A percentile compares a stretch with the other conserved stretches of the same genome.
Conservation (phyloP, 2,113 vertebrate species). For the Microtus montanus region DNA sequence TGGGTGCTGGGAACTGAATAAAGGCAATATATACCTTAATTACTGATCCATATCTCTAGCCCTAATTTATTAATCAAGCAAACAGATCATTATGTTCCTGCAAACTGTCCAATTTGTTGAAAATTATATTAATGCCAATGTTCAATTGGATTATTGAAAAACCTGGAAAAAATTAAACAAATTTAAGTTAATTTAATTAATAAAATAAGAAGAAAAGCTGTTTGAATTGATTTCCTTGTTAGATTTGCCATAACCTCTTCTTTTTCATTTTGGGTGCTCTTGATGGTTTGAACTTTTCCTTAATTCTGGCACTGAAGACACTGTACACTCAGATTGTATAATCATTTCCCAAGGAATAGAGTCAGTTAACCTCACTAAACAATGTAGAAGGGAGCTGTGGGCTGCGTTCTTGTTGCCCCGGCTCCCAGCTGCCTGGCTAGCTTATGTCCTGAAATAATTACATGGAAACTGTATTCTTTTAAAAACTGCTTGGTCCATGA, state of each 20-base stretch:
- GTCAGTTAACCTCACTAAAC: neutral
- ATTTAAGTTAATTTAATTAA: neutral
- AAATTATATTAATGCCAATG: neutral
- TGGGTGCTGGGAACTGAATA: neutral
- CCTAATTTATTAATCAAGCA: neutral
- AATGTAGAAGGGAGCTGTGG: too few relatives aligned
- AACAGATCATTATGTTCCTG: neutral
- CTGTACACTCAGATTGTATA: neutral
- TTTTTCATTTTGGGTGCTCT: neutral
- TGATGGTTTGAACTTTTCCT: neutral
- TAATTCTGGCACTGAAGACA: neutral
- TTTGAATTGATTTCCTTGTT: neutral
- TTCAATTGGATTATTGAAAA: neutral
- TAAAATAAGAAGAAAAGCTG: neutral
- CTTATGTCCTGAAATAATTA: too few relatives aligned
- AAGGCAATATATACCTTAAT: neutral
- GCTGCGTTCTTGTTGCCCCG: accelerated
- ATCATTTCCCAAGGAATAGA: neutral
- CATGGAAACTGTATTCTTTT: too few relatives aligned
- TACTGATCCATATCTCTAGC: neutral
- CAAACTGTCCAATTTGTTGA: neutral
- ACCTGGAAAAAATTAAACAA: neutral
- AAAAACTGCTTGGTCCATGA: too few relatives aligned
- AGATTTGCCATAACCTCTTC: neutral
- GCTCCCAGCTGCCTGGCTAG: too few relatives aligned